Base-by-base conservation (phyloP, 2,797 vertebrate species). In the Podargus strigoides region DNA sequence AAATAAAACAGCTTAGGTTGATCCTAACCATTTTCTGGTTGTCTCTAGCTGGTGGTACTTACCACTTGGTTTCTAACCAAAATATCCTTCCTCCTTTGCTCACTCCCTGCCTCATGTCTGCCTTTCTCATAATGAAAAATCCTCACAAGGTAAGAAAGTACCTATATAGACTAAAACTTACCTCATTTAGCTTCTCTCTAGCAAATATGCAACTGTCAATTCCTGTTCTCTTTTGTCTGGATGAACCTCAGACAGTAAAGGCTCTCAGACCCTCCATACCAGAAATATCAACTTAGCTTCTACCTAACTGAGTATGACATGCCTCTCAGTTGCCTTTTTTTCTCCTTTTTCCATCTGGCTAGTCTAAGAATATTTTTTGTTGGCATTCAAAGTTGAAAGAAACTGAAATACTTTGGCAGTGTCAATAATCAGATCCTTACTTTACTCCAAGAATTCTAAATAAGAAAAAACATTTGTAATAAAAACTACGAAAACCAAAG, bases 321-420 rank as follows among this genome's bases (percentile, higher is more conserved):
- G 83, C 37, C 60, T 93, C 78, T 82, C 56, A 39, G 39, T 63
- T 84, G 86, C 82, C 58, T 91, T 87, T 85, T 69, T 80, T 83
- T 7, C 46, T 80, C 60, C 39, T 78, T 86, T 87, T 86, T 72
- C 90, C 91, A 95, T 95, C 94, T 94, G 91, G 69, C 64, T 85
- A 53, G 83, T 92, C 90, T 85, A 50, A 91, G 47, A 82, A 93
- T 89, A 81, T 19, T 70, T 74, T 85, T 56, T 86, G 39, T 58
- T 87, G 88, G 93, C 88, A 94, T 82, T 42, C 26, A 63, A 86
- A 91, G 69, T 19, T 86, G 79, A 69, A 95, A 89, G 66, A 66
- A 82, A 28, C 12, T 60, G 55, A 91, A 49, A 90, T 62, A 89
- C 74, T 87, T 89, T 84, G 85, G 87, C 67, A 56, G 69, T 91